Conservation (phyloP, 2,113 vertebrate genomes). For the Megaptera novaeangliae region DNA sequence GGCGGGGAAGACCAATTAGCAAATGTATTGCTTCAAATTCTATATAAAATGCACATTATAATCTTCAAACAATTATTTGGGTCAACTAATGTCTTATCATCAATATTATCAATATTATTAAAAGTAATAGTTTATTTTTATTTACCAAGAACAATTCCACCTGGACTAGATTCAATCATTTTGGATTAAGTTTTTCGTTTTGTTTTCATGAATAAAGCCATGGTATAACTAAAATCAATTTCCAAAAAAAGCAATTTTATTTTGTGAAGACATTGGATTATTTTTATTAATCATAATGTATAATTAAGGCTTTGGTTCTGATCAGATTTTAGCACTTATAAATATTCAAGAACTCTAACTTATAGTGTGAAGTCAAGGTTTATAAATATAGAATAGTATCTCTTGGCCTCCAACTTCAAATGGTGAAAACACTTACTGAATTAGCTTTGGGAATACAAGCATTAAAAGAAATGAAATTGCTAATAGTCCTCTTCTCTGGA, state of each 20-base stretch:
- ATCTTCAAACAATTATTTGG: background rate
- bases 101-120: background rate
- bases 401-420: background rate
- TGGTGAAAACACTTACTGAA: background rate
- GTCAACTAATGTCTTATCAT: background rate
- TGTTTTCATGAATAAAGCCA: background rate
- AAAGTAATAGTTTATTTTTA: background rate
- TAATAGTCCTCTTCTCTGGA: background rate
- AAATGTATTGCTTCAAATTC: background rate
- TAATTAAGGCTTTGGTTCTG: background rate
- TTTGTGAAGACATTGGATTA: background rate
- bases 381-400: background rate
- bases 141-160: background rate
- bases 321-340: background rate
- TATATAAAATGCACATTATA: background rate
- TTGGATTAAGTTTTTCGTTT: background rate
- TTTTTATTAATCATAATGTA: background rate
- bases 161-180: background rate
- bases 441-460: background rate
- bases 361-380: conserved; percentile 6
- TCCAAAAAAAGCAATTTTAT: background rate
- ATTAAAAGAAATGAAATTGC: conserved; percentile 5
- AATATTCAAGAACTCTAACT: conserved; percentile 5
- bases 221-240: background rate
- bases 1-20: background rate